These are phyloP conservation scores for Drosophila ambigua DNA, from an alignment of 1,140 invertebrate genomes.

Conservation along the genomic window DNA sequence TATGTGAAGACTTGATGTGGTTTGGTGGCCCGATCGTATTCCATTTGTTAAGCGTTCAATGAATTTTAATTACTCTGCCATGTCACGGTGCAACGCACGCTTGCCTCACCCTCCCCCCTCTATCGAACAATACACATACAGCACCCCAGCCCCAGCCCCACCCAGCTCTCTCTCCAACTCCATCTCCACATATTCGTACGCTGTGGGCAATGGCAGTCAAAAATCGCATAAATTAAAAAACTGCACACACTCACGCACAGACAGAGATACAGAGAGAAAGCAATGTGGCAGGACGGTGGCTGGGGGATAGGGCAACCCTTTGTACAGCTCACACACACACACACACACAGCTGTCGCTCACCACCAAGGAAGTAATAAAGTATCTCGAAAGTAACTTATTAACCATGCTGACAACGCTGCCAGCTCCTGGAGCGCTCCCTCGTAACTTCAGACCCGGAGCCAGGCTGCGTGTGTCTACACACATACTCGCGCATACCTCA, in stretches of 20 bases:
- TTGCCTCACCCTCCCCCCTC: conserved; percentile 7
- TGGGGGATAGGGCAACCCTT: conserved; percentile 62
- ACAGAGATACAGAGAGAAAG: conserved; percentile 9
- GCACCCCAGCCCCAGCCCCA: neutral
- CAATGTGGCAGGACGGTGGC: conserved; percentile 19
- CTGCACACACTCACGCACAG: conserved; percentile 55
- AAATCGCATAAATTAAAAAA: conserved; percentile 81
- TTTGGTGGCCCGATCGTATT: too few species aligned
- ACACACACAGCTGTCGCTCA: conserved; percentile 51
- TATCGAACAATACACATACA: neutral
- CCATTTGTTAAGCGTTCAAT: too few species aligned
- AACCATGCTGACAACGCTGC: conserved; percentile 79
- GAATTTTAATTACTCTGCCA: neutral
- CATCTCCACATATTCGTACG: conserved; percentile 14
- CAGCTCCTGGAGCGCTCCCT: conserved; percentile 54
- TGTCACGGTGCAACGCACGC: conserved; percentile 9
- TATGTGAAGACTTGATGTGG: too few species aligned
- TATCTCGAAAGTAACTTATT: conserved; percentile 82
- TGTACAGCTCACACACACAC: conserved; percentile 23
- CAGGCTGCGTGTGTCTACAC: conserved; percentile 22
- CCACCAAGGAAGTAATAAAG: conserved; percentile 79
- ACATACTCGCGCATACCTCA: neutral
- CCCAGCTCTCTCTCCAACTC: neutral
- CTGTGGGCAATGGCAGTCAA: conserved; percentile 57
- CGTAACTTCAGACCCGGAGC: conserved; percentile 45